These are phyloP conservation scores for Scaptomyza parva DNA, from an alignment of 2,888 invertebrate species.

Conservation along the genomic window DNA sequence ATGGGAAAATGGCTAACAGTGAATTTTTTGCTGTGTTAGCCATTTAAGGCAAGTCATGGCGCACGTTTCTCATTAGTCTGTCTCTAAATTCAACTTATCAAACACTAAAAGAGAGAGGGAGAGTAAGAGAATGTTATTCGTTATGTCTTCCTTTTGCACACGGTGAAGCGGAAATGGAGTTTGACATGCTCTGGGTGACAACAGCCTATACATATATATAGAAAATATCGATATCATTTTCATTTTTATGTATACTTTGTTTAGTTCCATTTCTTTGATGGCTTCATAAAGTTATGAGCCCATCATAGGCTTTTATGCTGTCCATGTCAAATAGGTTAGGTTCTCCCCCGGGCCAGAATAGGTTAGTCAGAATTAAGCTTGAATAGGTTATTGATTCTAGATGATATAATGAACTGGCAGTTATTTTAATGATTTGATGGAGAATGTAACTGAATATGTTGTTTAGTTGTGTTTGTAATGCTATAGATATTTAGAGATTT, in stretches of 20 bases:
- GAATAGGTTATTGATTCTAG: conserved; percentile 6
- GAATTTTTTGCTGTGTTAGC: conserved; percentile 57
- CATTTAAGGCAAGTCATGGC: conserved; percentile 73
- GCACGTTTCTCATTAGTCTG: conserved; percentile 75
- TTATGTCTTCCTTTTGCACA: conserved; percentile 16
- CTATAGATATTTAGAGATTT: too few relatives aligned
- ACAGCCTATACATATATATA: conserved; percentile 42
- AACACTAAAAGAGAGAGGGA: too few relatives aligned
- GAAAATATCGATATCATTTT: conserved; percentile 51
- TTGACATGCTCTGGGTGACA: conserved; percentile 43
- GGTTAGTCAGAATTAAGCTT: neutral
- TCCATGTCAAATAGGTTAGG: conserved; percentile 8
- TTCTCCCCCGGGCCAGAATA: too few relatives aligned
- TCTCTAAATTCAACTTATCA: too few relatives aligned
- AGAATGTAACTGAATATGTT: too few relatives aligned
- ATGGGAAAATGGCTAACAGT: conserved; percentile 36
- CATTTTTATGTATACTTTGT: conserved; percentile 3
- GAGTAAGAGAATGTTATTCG: conserved; percentile 8
- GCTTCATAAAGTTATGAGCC: conserved; percentile 1
- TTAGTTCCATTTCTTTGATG: neutral
- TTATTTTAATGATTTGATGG: neutral
- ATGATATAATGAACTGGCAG: neutral
- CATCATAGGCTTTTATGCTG: neutral
- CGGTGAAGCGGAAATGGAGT: conserved; percentile 27
- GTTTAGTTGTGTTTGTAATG: too few relatives aligned